A percentile compares a stretch with the other conserved stretches of the same genome.
Conservation (phyloP, 64 coral and sea anemone genomes). For the Montipora efflorescens region DNA sequence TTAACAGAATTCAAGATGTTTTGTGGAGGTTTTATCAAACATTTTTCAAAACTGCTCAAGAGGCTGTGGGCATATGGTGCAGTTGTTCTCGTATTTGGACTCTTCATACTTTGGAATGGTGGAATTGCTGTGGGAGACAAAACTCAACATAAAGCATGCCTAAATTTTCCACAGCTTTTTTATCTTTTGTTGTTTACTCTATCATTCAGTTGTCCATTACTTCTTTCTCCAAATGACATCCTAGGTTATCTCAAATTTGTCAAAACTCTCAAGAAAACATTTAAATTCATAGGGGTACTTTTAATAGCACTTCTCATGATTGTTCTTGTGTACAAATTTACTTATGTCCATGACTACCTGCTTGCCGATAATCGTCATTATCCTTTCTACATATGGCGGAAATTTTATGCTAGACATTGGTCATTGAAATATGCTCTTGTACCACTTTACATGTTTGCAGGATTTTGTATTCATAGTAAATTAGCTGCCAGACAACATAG, state of each 20-base stretch:
- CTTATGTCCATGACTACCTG: conserved; percentile 85
- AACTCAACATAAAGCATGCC: conserved; percentile 77
- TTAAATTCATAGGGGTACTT: conserved; percentile 19
- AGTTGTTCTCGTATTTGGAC: conserved; percentile 46
- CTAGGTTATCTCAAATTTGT: conserved; percentile 39
- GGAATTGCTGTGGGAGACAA: conserved; percentile 93
- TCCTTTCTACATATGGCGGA: conserved; percentile 89
- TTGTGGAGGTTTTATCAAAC: conserved; percentile 38
- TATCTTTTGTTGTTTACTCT: conserved; percentile 78
- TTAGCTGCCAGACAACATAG: conserved; percentile 65
- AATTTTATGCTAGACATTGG: conserved; percentile 84
- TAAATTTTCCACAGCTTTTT: conserved; percentile 94
- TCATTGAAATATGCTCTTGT: conserved; percentile 59
- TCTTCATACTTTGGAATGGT: conserved; percentile 79
- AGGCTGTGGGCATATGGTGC: conserved; percentile 80
- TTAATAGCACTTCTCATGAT: conserved; percentile 21
- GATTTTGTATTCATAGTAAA: conserved; percentile 46
- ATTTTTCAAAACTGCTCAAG: conserved; percentile 46
- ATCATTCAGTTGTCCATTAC: conserved; percentile 72
- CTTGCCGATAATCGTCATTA: conserved; percentile 97
- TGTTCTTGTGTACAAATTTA: conserved; percentile 78
- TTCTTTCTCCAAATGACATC: conserved; percentile 57
- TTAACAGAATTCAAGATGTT: conserved; percentile 5
- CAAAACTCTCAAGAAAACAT: conserved; percentile 53
- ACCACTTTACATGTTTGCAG: conserved; percentile 75